A percentile compares a stretch with the other conserved stretches of the same genome.
Evolutionary conservation across 2,888 invertebrate genomes (phyloP).

Genomic region (Synergus itoensis): DNA sequence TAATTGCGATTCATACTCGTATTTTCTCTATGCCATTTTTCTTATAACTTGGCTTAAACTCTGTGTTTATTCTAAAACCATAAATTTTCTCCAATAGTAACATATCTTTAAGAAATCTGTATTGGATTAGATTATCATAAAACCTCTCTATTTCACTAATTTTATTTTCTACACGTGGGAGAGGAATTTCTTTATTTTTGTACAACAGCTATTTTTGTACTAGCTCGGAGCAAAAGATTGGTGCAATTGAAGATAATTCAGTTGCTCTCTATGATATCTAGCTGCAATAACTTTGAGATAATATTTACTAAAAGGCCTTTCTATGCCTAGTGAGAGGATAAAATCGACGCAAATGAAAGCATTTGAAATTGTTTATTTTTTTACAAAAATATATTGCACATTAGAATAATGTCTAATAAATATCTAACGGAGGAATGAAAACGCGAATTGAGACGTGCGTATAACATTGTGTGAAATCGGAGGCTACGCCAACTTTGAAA

Average conservation of each 20-base stretch:
- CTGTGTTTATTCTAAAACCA: not conserved
- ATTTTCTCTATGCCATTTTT: not conserved
- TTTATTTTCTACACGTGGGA: not conserved
- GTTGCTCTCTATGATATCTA: conserved; percentile 11
- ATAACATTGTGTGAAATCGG: conserved; percentile 7
- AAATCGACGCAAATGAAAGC: conserved; percentile 25
- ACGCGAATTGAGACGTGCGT: not conserved
- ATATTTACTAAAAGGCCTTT: conserved; percentile 16
- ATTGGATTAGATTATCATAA: not conserved
- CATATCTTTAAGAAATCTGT: not conserved
- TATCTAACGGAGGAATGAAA: not conserved
- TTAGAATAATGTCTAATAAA: not conserved
- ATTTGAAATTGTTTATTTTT: conserved; percentile 4
- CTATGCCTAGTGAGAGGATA: not conserved
- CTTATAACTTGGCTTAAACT: not conserved
- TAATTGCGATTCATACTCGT: not conserved
- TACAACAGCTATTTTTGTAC: not conserved
- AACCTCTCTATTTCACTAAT: not conserved
- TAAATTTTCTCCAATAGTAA: not conserved
- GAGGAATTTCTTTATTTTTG: not conserved
- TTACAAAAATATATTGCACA: not conserved
- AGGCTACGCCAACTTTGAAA: not conserved
- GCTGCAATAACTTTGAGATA: conserved; percentile 18
- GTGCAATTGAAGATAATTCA: conserved; percentile 20
- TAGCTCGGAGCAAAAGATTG: conserved; percentile 25